These are phyloP conservation scores for Thaumatotibia leucotreta DNA, from an alignment of 1,140 invertebrate species.

Conservation along the genomic window DNA sequence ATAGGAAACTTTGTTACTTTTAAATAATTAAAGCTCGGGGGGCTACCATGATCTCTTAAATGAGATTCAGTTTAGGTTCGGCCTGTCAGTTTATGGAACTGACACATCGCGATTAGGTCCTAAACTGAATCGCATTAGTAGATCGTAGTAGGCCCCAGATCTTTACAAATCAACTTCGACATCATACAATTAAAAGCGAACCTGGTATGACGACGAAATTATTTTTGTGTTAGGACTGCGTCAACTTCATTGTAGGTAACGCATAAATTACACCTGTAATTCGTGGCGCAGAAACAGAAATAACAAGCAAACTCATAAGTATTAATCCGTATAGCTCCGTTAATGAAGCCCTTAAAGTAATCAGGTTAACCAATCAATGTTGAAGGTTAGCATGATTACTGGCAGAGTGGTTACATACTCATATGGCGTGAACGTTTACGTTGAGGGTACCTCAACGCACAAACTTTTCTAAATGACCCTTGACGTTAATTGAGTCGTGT, in stretches of 20 bases:
- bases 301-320: background rate
- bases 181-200: too few relatives aligned
- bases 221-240: too few relatives aligned
- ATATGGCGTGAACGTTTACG: background rate
- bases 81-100: too few relatives aligned
- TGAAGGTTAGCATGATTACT: background rate
- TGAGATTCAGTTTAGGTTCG: too few relatives aligned
- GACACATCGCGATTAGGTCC: too few relatives aligned
- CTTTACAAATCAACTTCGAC: too few relatives aligned
- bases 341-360: conserved; percentile 13
- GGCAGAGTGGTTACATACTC: background rate
- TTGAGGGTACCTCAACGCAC: background rate
- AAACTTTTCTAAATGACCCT: background rate
- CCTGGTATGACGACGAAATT: too few relatives aligned
- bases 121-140: too few relatives aligned
- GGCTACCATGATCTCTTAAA: too few relatives aligned
- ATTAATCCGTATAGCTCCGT: background rate
- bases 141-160: too few relatives aligned
- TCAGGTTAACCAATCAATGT: conserved; percentile 11
- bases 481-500: background rate
- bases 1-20: too few relatives aligned
- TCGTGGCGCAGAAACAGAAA: background rate
- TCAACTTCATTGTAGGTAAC: background rate
- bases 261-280: background rate
- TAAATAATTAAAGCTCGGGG: too few relatives aligned